phyloP scores from a whole-genome alignment of 2,797 vertebrate species.

The Bufotes viridis region DNA sequence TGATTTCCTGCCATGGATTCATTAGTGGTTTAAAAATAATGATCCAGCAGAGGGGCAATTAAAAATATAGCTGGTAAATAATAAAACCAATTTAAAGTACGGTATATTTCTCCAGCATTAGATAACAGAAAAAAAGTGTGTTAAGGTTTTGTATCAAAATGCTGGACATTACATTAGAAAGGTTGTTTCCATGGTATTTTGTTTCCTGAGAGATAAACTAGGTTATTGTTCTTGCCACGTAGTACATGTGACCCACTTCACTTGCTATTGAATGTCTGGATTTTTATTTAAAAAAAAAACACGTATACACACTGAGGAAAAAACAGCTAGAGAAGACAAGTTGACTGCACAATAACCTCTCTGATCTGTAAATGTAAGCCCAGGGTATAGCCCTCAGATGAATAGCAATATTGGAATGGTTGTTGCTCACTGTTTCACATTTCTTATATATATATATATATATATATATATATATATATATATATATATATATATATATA shows the following conservation, averaged over 20 bases:
- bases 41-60: not conserved
- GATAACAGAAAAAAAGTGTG: not conserved
- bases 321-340: not conserved
- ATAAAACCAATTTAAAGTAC: not conserved
- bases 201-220: not conserved
- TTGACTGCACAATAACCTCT: not conserved
- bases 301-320: not conserved
- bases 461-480: too few relatives aligned
- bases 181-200: not conserved
- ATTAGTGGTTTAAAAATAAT: not conserved
- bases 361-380: not conserved
- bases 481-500: too few relatives aligned
- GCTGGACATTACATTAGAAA: not conserved
- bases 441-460: too few relatives aligned
- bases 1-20: not conserved
- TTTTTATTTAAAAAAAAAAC: not conserved
- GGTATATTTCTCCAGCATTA: not conserved
- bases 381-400: not conserved
- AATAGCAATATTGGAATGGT: not conserved
- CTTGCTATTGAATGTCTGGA: not conserved
- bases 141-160: too few relatives aligned
- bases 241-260: conserved; percentile 5
- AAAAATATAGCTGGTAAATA: not conserved
- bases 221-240: conserved; percentile 13
- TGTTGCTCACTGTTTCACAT: not conserved